Conservation (phyloP, 2,113 vertebrate genomes). For the Rhabdomys dilectus region DNA sequence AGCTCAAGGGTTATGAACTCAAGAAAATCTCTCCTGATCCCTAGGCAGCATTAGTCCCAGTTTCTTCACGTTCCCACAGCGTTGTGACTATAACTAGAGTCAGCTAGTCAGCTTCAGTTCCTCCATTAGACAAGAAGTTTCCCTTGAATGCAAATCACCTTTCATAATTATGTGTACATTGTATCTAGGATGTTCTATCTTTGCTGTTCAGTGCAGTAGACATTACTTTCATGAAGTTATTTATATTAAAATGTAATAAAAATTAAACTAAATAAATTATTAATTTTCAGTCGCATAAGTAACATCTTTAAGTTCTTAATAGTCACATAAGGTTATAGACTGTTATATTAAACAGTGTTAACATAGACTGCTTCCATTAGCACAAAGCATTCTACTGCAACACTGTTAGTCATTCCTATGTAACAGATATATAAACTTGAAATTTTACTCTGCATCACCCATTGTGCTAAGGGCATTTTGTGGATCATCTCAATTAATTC, state of each 20-base stretch:
- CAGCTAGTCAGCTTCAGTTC: neutral
- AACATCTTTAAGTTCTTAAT: neutral
- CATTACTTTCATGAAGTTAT: neutral
- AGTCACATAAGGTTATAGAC: neutral
- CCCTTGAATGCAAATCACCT: neutral
- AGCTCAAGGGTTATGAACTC: neutral
- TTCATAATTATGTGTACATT: neutral
- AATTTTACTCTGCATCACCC: neutral
- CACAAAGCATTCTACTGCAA: neutral
- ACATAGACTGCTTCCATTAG: neutral
- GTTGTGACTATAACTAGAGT: neutral
- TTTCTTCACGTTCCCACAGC: neutral
- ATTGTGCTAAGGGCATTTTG: neutral
- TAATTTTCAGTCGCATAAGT: neutral
- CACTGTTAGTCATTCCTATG: neutral
- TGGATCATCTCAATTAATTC: neutral
- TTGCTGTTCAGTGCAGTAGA: neutral
- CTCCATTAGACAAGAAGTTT: neutral
- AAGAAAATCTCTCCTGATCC: neutral
- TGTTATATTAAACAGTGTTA: neutral
- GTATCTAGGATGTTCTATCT: neutral
- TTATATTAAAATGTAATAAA: slow-evolving; percentile 34
- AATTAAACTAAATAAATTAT: slow-evolving; percentile 12
- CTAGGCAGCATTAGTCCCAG: neutral
- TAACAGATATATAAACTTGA: neutral